phyloP scores from a whole-genome alignment of 2,113 vertebrate genomes.

The Pteronura brasiliensis region DNA sequence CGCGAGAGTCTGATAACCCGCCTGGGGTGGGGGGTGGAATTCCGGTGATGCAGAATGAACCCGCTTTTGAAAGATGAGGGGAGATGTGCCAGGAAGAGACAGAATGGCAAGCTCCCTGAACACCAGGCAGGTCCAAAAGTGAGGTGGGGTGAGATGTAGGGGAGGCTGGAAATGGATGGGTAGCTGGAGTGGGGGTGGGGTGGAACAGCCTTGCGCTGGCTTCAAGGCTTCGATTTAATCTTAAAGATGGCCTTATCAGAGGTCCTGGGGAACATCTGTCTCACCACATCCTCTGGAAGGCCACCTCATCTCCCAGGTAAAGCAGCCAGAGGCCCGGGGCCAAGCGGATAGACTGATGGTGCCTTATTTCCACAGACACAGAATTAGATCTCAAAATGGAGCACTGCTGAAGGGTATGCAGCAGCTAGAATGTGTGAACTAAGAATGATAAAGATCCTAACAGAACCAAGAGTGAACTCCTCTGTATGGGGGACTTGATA shows the following conservation, averaged over 20 bases:
- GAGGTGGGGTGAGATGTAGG: too few species aligned
- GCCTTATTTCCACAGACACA: not conserved
- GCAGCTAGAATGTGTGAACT: not conserved
- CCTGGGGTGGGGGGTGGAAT: not conserved
- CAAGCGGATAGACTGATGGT: too few species aligned
- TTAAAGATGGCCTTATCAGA: not conserved
- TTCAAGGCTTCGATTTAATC: not conserved
- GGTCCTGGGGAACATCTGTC: not conserved
- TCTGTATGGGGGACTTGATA: not conserved
- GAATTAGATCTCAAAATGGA: not conserved
- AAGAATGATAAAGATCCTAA: not conserved
- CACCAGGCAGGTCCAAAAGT: not conserved
- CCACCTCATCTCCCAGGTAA: not conserved
- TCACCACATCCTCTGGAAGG: not conserved
- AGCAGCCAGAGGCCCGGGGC: not conserved
- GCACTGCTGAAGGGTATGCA: not conserved
- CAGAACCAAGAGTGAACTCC: not conserved
- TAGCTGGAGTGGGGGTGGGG: not conserved
- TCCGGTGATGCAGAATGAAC: not conserved
- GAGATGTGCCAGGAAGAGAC: not conserved
- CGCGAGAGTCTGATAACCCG: not conserved
- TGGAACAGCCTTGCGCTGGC: not conserved
- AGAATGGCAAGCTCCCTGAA: not conserved
- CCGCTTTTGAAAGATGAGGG: not conserved
- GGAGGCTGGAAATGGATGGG: not conserved